Base-by-base conservation (phyloP, 2,797 vertebrate genomes). In the Melanotaenia maccullochi region DNA sequence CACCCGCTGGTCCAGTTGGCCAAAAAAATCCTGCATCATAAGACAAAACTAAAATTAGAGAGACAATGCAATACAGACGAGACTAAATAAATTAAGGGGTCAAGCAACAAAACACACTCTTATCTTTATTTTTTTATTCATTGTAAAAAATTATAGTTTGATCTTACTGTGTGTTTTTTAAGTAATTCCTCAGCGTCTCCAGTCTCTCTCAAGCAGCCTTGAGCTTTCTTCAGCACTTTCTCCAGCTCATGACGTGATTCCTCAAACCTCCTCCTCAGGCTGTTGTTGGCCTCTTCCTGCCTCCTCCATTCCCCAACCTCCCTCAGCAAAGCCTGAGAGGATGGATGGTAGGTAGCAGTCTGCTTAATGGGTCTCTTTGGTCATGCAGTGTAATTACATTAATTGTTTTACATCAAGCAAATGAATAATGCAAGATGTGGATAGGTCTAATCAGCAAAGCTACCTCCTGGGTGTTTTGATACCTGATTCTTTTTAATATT, bases 231-330 rank as follows among this genome's bases (percentile, higher is more conserved):
- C 69, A 99, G 92, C 73, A 97, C 96, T 83, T 95, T 96, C 89
- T 99, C 97, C 92, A 99, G 84, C 84, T 99, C 98, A 65, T 95
- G 93, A 72, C 95, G 95, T 30, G 97, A 99, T 85, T 99, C 97
- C 80, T 99, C 97, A 87, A 99, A 99, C 81, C 97, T 96, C 90
- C 97, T 98, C 96, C 97, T 96, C 84, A 99, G 91, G 83, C 94
- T 96, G 83, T 94, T 97, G 87, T 98, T 98, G 80, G 96, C 95
- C 90, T 99, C 97, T 75, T 97, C 93, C 9, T 95, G 96, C 85
- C 96, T 96, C 81, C 95, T 96, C 97, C 97, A 99, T 11, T 98
- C 97, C 65, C 91, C 94, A 30, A 96, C 96, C 87, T 97, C 97
- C 90, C 97, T 96, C 64, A 95, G 89, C 95, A 98, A 96, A 80